These are phyloP conservation scores for Columba livia DNA, from an alignment of 2,113 vertebrate species.

Conservation along the genomic window DNA sequence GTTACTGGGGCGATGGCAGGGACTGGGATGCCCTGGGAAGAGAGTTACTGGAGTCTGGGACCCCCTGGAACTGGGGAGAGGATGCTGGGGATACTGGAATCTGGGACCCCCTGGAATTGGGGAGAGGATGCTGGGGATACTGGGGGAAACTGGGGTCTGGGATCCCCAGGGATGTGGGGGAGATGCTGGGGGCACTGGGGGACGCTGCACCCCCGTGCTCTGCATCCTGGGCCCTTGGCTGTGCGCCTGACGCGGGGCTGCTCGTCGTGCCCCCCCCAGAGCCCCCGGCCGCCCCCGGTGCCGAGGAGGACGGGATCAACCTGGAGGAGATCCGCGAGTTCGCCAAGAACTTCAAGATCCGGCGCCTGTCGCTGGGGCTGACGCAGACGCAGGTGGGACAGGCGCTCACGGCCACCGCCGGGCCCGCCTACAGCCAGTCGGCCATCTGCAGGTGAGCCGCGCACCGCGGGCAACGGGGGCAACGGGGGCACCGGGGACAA, in stretches of 20 bases:
- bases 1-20: no score
- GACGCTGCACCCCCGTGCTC: no score
- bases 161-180: no score
- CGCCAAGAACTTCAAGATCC: conserved; percentile 98
- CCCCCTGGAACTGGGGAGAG: no score
- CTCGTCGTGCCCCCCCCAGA: conserved; percentile 61
- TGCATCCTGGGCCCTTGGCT: no score
- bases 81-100: no score
- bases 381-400: conserved; percentile 98
- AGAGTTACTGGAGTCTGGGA: no score
- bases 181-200: neutral
- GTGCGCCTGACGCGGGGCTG: neutral
- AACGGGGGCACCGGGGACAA: no score
- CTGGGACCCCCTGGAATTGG: no score
- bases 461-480: no score
- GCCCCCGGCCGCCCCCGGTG: conserved; percentile 72
- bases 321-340: conserved; percentile 97
- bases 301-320: conserved; percentile 91
- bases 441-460: conserved; percentile 90
- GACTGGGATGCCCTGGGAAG: no score
- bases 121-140: no score
- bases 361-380: conserved; percentile 90
- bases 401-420: conserved; percentile 93
- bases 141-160: neutral
- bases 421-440: conserved; percentile 96